Conservation (phyloP, 2,888 invertebrate species). For the Dinocampus coccinellae region DNA sequence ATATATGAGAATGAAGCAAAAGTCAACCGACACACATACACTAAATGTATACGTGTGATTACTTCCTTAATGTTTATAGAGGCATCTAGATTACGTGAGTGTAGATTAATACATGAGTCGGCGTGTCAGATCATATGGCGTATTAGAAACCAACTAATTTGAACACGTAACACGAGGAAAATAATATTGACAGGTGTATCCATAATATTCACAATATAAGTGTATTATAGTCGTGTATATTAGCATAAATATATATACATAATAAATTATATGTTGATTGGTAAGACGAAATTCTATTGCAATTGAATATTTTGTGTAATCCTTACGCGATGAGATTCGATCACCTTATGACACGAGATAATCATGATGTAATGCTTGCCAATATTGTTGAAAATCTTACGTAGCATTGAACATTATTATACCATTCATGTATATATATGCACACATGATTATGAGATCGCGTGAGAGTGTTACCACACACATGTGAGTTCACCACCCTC, state of each 20-base stretch:
- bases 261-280: not conserved
- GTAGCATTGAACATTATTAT: slow-evolving; percentile 23
- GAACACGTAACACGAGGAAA: slow-evolving; percentile 24
- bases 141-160: slow-evolving; percentile 12
- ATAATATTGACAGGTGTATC: slow-evolving; percentile 20
- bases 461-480: slow-evolving; percentile 5
- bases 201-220: not conserved
- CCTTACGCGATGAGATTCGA: not conserved
- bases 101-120: slow-evolving; percentile 37
- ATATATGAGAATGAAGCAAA: slow-evolving; percentile 4
- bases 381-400: slow-evolving; percentile 14
- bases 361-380: slow-evolving; percentile 24
- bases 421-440: slow-evolving; percentile 11
- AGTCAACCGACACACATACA: not conserved
- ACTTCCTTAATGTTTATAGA: slow-evolving; percentile 22
- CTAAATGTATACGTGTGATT: slow-evolving; percentile 24
- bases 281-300: not conserved
- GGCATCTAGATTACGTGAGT: slow-evolving; percentile 44
- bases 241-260: not conserved
- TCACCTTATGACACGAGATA: not conserved
- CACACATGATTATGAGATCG: not conserved
- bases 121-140: slow-evolving; percentile 16
- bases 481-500: slow-evolving; percentile 34
- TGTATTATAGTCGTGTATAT: not conserved
- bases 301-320: slow-evolving; percentile 7